Evolutionary conservation across 2,797 vertebrate genomes (phyloP).

Genomic region (Cyclura pinguis): DNA sequence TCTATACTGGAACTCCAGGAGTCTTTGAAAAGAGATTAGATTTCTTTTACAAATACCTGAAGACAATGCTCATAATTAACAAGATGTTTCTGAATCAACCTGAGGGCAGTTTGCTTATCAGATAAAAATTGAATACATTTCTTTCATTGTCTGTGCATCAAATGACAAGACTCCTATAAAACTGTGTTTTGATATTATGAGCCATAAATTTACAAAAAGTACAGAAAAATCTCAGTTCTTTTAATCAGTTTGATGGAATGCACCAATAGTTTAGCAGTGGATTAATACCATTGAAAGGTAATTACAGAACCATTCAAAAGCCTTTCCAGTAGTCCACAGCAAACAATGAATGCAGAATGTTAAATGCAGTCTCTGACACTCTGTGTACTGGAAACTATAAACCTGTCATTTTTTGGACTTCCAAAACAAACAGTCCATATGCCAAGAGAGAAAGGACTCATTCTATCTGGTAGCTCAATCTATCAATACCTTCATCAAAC

Average conservation of each 20-base stretch:
- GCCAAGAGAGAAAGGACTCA: slow-evolving; percentile 72
- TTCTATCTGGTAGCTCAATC: slow-evolving; percentile 62
- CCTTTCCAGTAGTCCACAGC: slow-evolving; percentile 66
- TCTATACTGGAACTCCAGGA: not conserved
- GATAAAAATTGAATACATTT: not conserved
- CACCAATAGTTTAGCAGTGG: slow-evolving; percentile 65
- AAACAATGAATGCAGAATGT: slow-evolving; percentile 73
- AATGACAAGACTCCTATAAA: slow-evolving; percentile 46
- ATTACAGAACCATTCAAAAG: slow-evolving; percentile 72
- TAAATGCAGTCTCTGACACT: slow-evolving; percentile 73
- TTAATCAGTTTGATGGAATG: slow-evolving; percentile 72
- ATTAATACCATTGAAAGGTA: slow-evolving; percentile 70
- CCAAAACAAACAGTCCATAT: slow-evolving; percentile 76
- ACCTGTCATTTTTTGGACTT: slow-evolving; percentile 73
- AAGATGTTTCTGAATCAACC: slow-evolving; percentile 1
- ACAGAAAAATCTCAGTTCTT: slow-evolving; percentile 70
- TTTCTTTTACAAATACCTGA: slow-evolving; percentile 4
- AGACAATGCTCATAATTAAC: not conserved
- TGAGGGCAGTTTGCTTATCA: not conserved
- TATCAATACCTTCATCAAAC: slow-evolving; percentile 61
- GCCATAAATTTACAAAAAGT: slow-evolving; percentile 39
- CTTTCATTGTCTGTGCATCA: slow-evolving; percentile 42
- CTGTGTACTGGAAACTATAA: slow-evolving; percentile 66
- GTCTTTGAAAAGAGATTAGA: not conserved
- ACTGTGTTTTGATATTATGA: slow-evolving; percentile 47